Percentiles rank a stretch among this genome's conserved stretches.
These are phyloP conservation scores for Artemia franciscana DNA, from an alignment of 1,140 invertebrate species.

Conservation along the genomic window DNA sequence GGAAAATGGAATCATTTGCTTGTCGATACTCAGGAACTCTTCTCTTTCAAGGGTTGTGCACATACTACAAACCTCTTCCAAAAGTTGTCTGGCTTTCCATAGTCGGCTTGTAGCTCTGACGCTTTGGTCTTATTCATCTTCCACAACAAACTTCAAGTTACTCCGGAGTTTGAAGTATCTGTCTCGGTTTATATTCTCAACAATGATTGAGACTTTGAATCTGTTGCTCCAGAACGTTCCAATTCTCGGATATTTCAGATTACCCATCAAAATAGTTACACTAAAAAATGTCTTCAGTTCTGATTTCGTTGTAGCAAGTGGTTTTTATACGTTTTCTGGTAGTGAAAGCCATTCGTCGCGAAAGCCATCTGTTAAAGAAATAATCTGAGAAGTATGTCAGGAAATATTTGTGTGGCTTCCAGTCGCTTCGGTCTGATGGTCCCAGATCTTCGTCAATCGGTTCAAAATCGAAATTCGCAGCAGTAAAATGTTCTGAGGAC, in stretches of 20 bases:
- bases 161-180: neutral
- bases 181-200: neutral
- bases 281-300: neutral
- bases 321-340: neutral
- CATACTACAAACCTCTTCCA: conserved; percentile 6
- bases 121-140: neutral
- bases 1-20: no score
- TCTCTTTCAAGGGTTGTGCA: conserved; percentile 8
- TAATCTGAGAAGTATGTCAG: neutral
- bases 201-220: neutral
- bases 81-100: conserved; percentile 12
- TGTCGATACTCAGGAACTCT: no score
- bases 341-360: neutral
- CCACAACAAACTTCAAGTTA: neutral
- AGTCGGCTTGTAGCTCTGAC: conserved; percentile 9
- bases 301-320: neutral
- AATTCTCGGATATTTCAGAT: neutral
- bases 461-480: neutral
- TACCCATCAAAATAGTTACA: neutral
- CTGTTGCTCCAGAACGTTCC: neutral
- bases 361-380: neutral
- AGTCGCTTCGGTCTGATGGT: neutral
- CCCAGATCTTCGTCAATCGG: neutral
- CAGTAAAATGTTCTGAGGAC: neutral
- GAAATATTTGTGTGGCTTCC: neutral